Evolutionary conservation across 2,797 vertebrate species (phyloP), one percentile per base, ranked within the genome.

Genomic region (Phaenicophaeus curvirostris): DNA sequence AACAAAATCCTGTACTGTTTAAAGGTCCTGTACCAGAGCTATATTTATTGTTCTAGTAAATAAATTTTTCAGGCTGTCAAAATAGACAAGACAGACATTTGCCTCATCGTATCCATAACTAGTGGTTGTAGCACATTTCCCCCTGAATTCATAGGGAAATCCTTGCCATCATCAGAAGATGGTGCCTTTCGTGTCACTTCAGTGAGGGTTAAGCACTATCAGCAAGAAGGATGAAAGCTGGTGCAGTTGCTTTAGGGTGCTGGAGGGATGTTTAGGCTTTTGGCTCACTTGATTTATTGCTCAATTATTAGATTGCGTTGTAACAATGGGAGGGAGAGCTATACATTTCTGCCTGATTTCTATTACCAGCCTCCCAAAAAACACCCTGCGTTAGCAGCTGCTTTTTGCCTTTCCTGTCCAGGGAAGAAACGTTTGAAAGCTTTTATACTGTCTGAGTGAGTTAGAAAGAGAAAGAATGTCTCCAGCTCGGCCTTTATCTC

Each of bases 111-210:
- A 51, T 89, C 89, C 93, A 54, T 93, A 85, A 86, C 87, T 79
- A 88, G 84, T 41, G 87, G 59, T 90, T 6, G 2, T 80, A 58
- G 65, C 0, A 0, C 48, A 21, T 61, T 55, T 44, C 57, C 96
- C 84, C 25, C 54, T 90, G 89, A 93, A 89, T 94, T 89, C 33
- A 84, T 80, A 83, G 42, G 69, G 30, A 85, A 95, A 78, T 88
- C 87, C 78, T 94, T 96, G 82, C 78, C 88, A 96, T 96, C 67
- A 67, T 67, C 81, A 57, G 28, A 79, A 89, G 87, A 66, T 92
- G 65, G 53, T 90, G 78, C 50, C 33, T 94, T 96, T 94, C 57
- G 15, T 73, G 96, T 96, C 88, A 61, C 96, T 95, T 80, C 23
- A 37, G 33, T 82, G 61, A 93, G 51, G 44, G 55, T 90, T 91